Evolutionary conservation across 1,140 invertebrate species (phyloP).

Genomic region (Pogonomyrmex californicus): DNA sequence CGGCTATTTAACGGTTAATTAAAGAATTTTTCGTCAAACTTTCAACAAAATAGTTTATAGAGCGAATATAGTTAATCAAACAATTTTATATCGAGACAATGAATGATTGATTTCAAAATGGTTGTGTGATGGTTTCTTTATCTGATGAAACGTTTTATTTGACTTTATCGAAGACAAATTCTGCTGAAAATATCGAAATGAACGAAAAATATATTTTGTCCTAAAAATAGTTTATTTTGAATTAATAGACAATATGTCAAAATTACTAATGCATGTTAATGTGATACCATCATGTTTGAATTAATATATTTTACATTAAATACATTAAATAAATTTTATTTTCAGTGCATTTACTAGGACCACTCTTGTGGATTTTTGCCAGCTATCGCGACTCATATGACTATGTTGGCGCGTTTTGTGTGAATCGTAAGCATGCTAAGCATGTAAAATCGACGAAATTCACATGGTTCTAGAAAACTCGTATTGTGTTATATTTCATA

Average conservation of each 20-base stretch:
- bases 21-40: not conserved
- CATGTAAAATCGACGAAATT: slow-evolving; percentile 45
- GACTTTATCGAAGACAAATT: not conserved
- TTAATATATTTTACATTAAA: too few species aligned
- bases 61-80: not conserved
- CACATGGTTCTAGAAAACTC: not conserved
- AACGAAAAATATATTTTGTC: not conserved
- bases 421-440: not conserved
- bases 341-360: slow-evolving; percentile 61
- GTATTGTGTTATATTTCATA: not conserved
- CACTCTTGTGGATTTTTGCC: slow-evolving; percentile 75
- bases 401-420: slow-evolving; percentile 37
- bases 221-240: slow-evolving; percentile 59
- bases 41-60: not conserved
- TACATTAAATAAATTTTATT: too few species aligned
- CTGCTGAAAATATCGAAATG: not conserved
- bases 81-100: not conserved
- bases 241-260: slow-evolving; percentile 45
- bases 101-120: not conserved
- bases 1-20: not conserved
- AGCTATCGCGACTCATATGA: slow-evolving; percentile 69
- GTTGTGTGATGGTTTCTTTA: too few species aligned
- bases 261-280: too few species aligned
- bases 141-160: too few species aligned
- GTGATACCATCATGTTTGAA: too few species aligned